Conservation (phyloP, 2,888 invertebrate species). For the Drosophila ustulata region DNA sequence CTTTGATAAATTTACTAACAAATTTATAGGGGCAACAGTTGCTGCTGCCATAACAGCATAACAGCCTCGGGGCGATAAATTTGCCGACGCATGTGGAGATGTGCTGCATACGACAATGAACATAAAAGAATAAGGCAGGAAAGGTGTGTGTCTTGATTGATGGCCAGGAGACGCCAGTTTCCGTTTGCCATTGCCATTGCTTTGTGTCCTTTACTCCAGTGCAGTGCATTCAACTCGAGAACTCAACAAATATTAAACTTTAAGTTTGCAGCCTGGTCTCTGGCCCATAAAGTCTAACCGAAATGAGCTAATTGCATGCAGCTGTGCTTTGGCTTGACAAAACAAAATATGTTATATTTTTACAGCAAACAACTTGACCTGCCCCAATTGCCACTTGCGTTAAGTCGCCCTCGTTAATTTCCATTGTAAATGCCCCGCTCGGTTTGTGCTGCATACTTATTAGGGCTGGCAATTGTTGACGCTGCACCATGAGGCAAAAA, state of each 20-base stretch:
- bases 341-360: slow-evolving; percentile 5
- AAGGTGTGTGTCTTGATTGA: slow-evolving; percentile 12
- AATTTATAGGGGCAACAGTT: slow-evolving; percentile 72
- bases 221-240: neutral
- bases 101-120: slow-evolving; percentile 4
- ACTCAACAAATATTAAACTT: neutral
- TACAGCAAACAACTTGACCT: slow-evolving; percentile 31
- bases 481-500: neutral
- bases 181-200: neutral
- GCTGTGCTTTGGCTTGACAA: slow-evolving; percentile 1
- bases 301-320: slow-evolving; percentile 58
- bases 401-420: slow-evolving; percentile 60
- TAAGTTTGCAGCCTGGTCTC: neutral
- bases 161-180: neutral
- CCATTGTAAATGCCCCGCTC: slow-evolving; percentile 54
- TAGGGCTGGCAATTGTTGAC: slow-evolving; percentile 29
- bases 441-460: slow-evolving; percentile 61
- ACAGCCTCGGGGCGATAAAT: slow-evolving; percentile 52
- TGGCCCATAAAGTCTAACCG: neutral
- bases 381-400: slow-evolving; percentile 20
- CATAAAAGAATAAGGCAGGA: neutral
- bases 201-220: neutral
- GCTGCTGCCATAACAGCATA: slow-evolving; percentile 48
- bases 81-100: slow-evolving; percentile 48
- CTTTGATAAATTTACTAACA: slow-evolving; percentile 68